Base-by-base conservation (phyloP, 1,140 invertebrate genomes). In the Camponotus vicinus region DNA sequence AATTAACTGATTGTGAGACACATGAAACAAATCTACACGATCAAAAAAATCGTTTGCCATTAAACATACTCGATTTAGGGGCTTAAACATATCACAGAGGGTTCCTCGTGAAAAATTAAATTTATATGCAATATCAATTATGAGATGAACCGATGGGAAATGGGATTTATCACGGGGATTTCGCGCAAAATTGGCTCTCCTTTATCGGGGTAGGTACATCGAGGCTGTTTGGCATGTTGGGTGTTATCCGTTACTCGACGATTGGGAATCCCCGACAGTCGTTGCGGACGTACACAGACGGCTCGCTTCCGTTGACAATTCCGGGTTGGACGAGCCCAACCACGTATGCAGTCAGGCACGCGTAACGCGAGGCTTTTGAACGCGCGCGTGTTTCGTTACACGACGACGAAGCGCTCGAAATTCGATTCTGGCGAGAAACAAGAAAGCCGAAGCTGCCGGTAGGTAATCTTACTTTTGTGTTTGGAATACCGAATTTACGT, bases 381-480 rank as follows among this genome's bases (percentile, higher is more conserved):
- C 84, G 88, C 64, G 69, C 84, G 85, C 84, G 88, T 89, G 88
- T 89, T 89, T 86, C 88, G 85, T 89, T 89, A 89, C 88, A 89
- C 84, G 85, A 86, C 88, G 77, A 78, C 88, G 88, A 89, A 76
- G 86, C 88, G 88, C 88, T 83, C 88, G 88, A 89, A 89, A 89
- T 89, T 89, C 88, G 88, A 89, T 89, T 89, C 88, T 89, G 76
- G 77, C 86, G 73, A 88, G 88, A 89, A 89, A 89, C 88, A 89
- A 89, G 88, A 89, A 89, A 89, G 85, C 71, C 78, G 88, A 89
- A 79, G 86, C 61, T 45, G 55, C 71, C 42, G 57, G 57, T 89
- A 86, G 57, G 57, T 89, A 86, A 89, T 89, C 88, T 88, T 78
- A 84, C 78, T 85, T 89, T 88, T 77, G 84, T 79, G 88, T 89